phyloP scores from a whole-genome alignment of 2,888 invertebrate genomes.

The Anthrax anthrax region DNA sequence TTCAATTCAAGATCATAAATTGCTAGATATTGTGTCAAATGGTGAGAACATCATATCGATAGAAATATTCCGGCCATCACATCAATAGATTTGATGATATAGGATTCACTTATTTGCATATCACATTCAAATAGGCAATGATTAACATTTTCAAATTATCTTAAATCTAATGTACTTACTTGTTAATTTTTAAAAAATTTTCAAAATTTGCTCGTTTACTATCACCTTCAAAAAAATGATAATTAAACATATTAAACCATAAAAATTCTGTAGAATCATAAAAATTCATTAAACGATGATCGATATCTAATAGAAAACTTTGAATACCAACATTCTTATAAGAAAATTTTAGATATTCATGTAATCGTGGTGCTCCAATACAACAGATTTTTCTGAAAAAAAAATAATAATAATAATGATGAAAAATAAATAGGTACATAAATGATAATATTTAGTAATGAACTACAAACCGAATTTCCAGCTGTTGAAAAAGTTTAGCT shows the following conservation, averaged over 20 bases:
- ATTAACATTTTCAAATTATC: neutral
- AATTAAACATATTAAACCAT: constrained; percentile 84
- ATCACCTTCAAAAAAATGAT: constrained; percentile 60
- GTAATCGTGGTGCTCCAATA: constrained; percentile 71
- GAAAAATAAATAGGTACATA: neutral
- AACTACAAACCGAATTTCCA: constrained; percentile 41
- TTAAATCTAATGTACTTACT: constrained; percentile 28
- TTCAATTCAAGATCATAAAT: no score
- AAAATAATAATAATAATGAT: neutral
- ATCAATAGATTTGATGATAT: no score
- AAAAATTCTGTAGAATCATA: constrained; percentile 50
- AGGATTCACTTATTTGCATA: no score
- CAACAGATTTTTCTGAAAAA: constrained; percentile 58
- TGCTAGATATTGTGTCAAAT: no score
- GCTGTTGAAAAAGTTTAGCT: constrained; percentile 42
- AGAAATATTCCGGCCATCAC: no score
- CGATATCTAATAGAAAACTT: constrained; percentile 67
- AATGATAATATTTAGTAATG: neutral
- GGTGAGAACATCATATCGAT: no score
- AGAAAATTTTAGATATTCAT: constrained; percentile 42
- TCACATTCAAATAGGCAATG: no score
- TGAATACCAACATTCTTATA: constrained; percentile 29
- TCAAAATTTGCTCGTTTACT: constrained; percentile 42
- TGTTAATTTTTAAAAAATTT: constrained; percentile 44
- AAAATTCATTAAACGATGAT: constrained; percentile 55